A percentile compares a stretch with the other conserved stretches of the same genome.
phyloP scores from a whole-genome alignment of 2,113 vertebrate genomes.

The Hiodon alosoides region DNA sequence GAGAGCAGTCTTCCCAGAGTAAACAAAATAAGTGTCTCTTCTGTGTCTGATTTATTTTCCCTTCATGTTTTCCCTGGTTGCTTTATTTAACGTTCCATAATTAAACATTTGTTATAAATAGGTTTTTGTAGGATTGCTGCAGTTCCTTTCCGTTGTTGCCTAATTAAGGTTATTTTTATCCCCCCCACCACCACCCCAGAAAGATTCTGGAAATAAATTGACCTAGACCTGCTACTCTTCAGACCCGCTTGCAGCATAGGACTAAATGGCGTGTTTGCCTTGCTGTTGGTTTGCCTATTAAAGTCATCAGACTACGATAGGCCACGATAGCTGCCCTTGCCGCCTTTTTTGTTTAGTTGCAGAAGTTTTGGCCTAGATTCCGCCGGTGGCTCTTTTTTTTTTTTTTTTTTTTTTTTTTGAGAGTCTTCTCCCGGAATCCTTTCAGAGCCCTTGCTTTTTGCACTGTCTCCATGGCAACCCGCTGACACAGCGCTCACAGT shows the following conservation, averaged over 20 bases:
- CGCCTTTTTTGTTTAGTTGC: background rate
- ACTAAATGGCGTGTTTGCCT: background rate
- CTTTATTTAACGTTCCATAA: no score
- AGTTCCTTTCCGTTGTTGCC: no score
- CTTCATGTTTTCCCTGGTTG: background rate
- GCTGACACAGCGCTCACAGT: slow-evolving; percentile 31
- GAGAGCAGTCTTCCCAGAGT: background rate
- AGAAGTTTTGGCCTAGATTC: slow-evolving; percentile 1
- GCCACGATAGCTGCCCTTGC: background rate
- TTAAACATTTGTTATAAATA: no score
- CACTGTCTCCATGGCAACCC: slow-evolving; percentile 45
- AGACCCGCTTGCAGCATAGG: no score
- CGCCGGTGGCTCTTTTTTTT: background rate
- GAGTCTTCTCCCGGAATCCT: slow-evolving; percentile 25
- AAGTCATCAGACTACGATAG: background rate
- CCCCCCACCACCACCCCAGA: no score
- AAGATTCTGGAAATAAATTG: no score
- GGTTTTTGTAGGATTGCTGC: no score
- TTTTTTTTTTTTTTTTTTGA: slow-evolving; percentile 33
- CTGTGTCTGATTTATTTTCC: background rate
- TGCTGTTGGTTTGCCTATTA: background rate
- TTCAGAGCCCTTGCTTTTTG: slow-evolving; percentile 36
- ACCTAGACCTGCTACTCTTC: no score
- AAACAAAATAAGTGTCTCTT: background rate
- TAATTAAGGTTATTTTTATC: no score